Conservation (phyloP, 35 echinoderm and acorn worm genomes). For the Apostichopus californicus region DNA sequence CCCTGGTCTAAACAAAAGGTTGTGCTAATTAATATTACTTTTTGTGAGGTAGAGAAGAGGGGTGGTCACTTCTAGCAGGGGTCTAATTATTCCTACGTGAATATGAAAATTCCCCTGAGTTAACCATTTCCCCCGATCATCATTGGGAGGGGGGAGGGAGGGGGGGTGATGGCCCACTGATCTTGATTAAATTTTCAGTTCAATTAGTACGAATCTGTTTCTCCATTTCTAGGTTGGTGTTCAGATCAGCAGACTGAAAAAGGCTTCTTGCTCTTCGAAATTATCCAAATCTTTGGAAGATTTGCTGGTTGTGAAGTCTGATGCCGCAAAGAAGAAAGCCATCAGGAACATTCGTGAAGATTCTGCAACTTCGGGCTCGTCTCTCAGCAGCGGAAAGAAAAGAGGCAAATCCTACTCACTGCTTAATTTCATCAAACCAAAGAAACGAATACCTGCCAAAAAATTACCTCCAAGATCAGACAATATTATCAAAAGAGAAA, state of each 20-base stretch:
- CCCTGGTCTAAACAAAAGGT: too few relatives aligned
- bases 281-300: slow-evolving; percentile 27
- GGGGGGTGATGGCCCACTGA: not conserved
- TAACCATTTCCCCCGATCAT: too few relatives aligned
- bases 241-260: slow-evolving; percentile 54
- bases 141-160: too few relatives aligned
- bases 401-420: slow-evolving; percentile 19
- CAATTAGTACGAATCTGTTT: not conserved
- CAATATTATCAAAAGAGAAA: not conserved
- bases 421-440: slow-evolving; percentile 18
- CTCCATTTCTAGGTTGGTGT: slow-evolving; percentile 21
- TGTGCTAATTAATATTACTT: too few relatives aligned
- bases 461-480: not conserved
- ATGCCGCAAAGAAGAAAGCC: not conserved
- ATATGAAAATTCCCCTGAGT: too few relatives aligned
- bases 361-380: not conserved
- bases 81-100: too few relatives aligned
- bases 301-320: not conserved
- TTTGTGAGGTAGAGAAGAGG: too few relatives aligned
- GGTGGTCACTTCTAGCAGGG: too few relatives aligned
- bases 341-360: not conserved
- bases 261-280: not conserved
- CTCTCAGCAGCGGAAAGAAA: not conserved
- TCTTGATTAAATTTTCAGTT: not conserved
- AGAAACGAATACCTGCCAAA: not conserved